Conservation (phyloP, 1,140 invertebrate species). For the Pseudomyrmex cubaensis region DNA sequence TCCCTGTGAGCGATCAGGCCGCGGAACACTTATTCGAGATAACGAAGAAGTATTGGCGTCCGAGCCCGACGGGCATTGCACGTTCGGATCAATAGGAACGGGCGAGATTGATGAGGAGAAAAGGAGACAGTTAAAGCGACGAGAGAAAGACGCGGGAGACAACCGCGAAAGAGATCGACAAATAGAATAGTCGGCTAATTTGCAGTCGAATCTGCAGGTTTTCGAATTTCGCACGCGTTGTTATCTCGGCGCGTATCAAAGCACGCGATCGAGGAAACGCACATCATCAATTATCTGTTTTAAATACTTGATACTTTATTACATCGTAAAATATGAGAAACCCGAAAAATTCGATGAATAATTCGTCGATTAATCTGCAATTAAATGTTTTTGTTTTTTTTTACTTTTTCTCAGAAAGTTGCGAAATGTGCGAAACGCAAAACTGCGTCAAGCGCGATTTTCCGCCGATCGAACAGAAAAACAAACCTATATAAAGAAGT, state of each 20-base stretch:
- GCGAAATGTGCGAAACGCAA: conserved; percentile 51
- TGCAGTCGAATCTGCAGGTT: conserved; percentile 19
- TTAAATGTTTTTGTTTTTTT: no score
- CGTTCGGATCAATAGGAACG: conserved; percentile 43
- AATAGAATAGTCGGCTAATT: conserved; percentile 61
- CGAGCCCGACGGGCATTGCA: conserved; percentile 19
- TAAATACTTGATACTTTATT: no score
- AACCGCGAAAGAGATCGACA: conserved; percentile 53
- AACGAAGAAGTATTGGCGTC: conserved; percentile 49
- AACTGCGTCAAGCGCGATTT: no score
- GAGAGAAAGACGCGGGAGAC: conserved; percentile 33
- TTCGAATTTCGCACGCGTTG: conserved; percentile 16
- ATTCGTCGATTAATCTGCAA: no score
- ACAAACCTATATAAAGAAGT: no score
- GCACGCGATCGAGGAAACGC: not conserved
- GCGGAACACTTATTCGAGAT: conserved; percentile 31
- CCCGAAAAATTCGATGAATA: no score
- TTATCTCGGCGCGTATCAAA: conserved; percentile 14
- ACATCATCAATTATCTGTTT: no score
- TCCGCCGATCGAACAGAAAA: no score
- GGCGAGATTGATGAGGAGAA: conserved; percentile 56
- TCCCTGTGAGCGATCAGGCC: conserved; percentile 5
- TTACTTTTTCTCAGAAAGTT: conserved; percentile 60
- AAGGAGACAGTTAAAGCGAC: conserved; percentile 19
- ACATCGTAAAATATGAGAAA: no score